Evolutionary conservation across 2,888 invertebrate species (phyloP).

Genomic region (Laothoe populi): DNA sequence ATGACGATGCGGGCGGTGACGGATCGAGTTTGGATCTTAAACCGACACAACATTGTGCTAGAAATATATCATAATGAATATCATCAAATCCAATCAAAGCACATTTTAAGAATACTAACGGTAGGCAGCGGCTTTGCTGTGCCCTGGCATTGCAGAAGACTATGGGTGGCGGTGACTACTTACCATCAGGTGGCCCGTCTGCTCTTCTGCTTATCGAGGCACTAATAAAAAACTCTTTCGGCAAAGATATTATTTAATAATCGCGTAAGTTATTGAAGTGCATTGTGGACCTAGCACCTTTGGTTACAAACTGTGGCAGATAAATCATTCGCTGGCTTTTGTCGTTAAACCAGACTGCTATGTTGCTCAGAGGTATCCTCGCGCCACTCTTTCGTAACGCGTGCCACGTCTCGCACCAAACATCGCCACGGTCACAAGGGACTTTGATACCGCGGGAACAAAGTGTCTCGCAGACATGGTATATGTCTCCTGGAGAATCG

Average conservation of each 20-base stretch:
- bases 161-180: too few relatives aligned
- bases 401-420: neutral
- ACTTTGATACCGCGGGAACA: constrained; percentile 66
- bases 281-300: too few relatives aligned
- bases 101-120: too few relatives aligned
- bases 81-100: neutral
- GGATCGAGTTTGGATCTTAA: neutral
- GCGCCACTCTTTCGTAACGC: neutral
- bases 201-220: too few relatives aligned
- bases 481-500: constrained; percentile 59
- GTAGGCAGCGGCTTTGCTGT: too few relatives aligned
- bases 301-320: too few relatives aligned
- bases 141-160: too few relatives aligned
- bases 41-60: neutral
- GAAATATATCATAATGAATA: neutral
- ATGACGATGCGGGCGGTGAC: neutral
- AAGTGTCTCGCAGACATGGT: constrained; percentile 65
- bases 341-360: neutral
- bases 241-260: too few relatives aligned
- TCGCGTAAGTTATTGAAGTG: too few relatives aligned
- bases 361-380: neutral
- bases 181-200: too few relatives aligned
- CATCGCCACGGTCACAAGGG: neutral
- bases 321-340: neutral
- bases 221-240: too few relatives aligned